Evolutionary conservation across 2,797 vertebrate genomes (phyloP).

Genomic region (Netta rufina): DNA sequence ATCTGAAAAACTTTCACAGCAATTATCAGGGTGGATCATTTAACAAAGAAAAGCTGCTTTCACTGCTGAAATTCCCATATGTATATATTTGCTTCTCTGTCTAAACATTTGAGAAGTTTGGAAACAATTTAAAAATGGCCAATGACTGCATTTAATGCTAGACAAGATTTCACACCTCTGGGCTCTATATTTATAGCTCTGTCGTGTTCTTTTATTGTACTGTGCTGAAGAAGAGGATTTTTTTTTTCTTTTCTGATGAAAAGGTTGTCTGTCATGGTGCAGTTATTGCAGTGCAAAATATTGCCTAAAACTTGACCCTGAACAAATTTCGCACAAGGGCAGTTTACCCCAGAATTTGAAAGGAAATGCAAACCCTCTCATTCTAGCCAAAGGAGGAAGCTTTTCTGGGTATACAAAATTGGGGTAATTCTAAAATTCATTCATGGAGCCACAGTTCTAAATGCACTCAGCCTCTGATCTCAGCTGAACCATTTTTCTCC

Average conservation of each 20-base stretch:
- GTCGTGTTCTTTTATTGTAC: conserved; percentile 22
- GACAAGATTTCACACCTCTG: background rate
- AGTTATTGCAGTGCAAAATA: conserved; percentile 52
- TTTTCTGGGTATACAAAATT: background rate
- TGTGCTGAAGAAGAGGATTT: conserved; percentile 35
- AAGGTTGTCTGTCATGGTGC: conserved; percentile 26
- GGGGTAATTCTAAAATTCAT: background rate
- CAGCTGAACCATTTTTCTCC: background rate
- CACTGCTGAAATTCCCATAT: background rate
- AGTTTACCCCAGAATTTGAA: conserved; percentile 23
- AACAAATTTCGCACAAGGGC: conserved; percentile 24
- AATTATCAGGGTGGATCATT: background rate
- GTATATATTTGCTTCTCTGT: background rate
- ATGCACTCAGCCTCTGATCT: background rate
- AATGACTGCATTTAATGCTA: background rate
- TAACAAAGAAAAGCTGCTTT: background rate
- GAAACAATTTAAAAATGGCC: background rate
- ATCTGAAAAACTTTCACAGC: background rate
- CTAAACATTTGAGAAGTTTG: background rate
- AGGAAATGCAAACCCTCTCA: background rate
- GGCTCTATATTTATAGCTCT: conserved; percentile 35
- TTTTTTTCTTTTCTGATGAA: conserved; percentile 18
- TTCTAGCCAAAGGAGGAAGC: background rate
- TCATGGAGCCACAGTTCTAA: background rate
- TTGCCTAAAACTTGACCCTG: conserved; percentile 50